Evolutionary conservation across 2,888 invertebrate genomes (phyloP).

Genomic region (Crepidodera aurea): DNA sequence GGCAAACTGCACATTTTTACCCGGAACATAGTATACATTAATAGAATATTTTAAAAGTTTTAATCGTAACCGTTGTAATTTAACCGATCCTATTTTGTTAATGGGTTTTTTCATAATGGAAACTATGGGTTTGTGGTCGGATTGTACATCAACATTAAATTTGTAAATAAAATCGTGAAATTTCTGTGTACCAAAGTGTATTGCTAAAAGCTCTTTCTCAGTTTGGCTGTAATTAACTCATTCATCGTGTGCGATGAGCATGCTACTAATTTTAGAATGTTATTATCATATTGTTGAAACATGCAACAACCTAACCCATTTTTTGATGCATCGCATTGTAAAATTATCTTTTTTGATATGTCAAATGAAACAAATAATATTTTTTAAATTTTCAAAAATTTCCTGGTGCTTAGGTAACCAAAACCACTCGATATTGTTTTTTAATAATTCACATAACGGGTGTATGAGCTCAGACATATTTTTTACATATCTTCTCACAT

Average conservation of each 20-base stretch:
- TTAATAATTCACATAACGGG: neutral
- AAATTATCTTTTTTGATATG: neutral
- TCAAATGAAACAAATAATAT: neutral
- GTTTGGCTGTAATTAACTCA: neutral
- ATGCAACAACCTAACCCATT: constrained; percentile 3
- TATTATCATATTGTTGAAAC: neutral
- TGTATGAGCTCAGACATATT: neutral
- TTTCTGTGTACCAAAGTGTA: neutral
- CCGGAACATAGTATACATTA: constrained; percentile 36
- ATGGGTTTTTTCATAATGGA: neutral
- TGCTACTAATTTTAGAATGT: neutral
- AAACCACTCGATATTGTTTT: neutral
- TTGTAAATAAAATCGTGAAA: neutral
- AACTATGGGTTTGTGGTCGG: neutral
- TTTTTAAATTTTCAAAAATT: constrained; percentile 6
- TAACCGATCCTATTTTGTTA: neutral
- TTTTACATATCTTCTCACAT: constrained; percentile 12
- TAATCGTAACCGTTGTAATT: constrained; percentile 35
- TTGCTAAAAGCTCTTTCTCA: neutral
- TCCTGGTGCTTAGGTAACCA: constrained; percentile 12
- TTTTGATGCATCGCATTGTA: constrained; percentile 9
- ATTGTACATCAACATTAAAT: neutral
- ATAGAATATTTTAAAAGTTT: constrained; percentile 39
- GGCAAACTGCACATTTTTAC: constrained; percentile 40
- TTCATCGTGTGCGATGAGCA: constrained; percentile 3